Conservation (phyloP, 2,888 invertebrate species). For the Tricholauxania praeusta region DNA sequence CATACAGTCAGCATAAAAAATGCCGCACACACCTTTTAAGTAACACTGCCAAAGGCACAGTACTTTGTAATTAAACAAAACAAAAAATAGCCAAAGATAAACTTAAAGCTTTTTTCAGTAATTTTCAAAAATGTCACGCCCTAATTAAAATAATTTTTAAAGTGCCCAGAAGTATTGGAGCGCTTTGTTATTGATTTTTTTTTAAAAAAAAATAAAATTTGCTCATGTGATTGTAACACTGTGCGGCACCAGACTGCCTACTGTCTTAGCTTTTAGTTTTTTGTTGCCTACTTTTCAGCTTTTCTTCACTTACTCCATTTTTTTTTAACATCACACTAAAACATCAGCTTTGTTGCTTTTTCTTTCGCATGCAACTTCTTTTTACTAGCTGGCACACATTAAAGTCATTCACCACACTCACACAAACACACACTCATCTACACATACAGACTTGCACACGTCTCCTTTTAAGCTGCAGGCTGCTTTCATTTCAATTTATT, state of each 20-base stretch:
- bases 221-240: background rate
- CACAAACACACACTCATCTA: conserved; percentile 29
- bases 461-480: conserved; percentile 25
- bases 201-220: background rate
- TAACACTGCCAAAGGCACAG: too few relatives aligned
- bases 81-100: too few relatives aligned
- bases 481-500: conserved; percentile 25
- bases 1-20: background rate
- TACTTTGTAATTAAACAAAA: too few relatives aligned
- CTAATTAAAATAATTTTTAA: too few relatives aligned
- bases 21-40: conserved; percentile 6
- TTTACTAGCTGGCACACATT: conserved; percentile 42
- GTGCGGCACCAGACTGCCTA: background rate
- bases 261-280: background rate
- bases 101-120: too few relatives aligned
- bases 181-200: too few relatives aligned
- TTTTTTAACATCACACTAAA: conserved; percentile 26
- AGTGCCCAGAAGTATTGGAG: too few relatives aligned
- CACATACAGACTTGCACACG: conserved; percentile 25
- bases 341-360: conserved; percentile 15
- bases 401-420: conserved; percentile 35
- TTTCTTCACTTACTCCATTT: conserved; percentile 24
- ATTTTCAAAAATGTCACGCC: too few relatives aligned
- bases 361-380: conserved; percentile 16
- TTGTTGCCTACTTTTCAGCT: background rate